A percentile compares a stretch with the other conserved stretches of the same genome.
These are phyloP conservation scores for Phrynosoma platyrhinos DNA, from an alignment of 2,113 vertebrate species.

Conservation along the genomic window DNA sequence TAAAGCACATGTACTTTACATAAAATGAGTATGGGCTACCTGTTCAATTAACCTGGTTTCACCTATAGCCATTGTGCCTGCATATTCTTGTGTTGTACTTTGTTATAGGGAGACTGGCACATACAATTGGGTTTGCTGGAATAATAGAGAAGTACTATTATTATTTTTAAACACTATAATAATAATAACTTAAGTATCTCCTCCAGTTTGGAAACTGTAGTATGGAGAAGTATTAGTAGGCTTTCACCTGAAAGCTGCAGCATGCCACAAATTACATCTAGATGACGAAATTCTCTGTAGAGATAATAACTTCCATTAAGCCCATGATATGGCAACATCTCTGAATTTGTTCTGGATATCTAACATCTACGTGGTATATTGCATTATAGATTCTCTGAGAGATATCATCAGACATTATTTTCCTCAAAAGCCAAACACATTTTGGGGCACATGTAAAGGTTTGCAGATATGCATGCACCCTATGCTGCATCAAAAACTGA, in stretches of 20 bases:
- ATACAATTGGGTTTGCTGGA: conserved; percentile 55
- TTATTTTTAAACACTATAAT: background rate
- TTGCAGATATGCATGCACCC: background rate
- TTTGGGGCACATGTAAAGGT: background rate
- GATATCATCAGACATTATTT: conserved; percentile 23
- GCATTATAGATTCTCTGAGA: conserved; percentile 7
- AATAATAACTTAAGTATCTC: conserved; percentile 10
- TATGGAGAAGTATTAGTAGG: conserved; percentile 6
- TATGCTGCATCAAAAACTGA: background rate
- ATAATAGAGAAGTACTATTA: conserved; percentile 7
- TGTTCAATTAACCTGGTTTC: background rate
- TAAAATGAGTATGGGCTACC: background rate
- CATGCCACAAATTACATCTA: conserved; percentile 65
- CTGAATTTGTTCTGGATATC: conserved; percentile 49
- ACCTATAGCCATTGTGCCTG: background rate
- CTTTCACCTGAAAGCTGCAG: conserved; percentile 39
- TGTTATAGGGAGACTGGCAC: conserved; percentile 19
- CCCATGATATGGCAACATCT: conserved; percentile 28
- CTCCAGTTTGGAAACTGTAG: conserved; percentile 37
- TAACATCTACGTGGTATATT: conserved; percentile 38
- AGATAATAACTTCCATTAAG: conserved; percentile 61
- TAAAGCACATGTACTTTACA: background rate
- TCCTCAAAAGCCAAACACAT: background rate
- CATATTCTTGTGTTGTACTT: conserved; percentile 27
- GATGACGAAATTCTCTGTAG: conserved; percentile 58